phyloP scores from a whole-genome alignment of 2,113 vertebrate genomes.

The Anguilla rostrata region DNA sequence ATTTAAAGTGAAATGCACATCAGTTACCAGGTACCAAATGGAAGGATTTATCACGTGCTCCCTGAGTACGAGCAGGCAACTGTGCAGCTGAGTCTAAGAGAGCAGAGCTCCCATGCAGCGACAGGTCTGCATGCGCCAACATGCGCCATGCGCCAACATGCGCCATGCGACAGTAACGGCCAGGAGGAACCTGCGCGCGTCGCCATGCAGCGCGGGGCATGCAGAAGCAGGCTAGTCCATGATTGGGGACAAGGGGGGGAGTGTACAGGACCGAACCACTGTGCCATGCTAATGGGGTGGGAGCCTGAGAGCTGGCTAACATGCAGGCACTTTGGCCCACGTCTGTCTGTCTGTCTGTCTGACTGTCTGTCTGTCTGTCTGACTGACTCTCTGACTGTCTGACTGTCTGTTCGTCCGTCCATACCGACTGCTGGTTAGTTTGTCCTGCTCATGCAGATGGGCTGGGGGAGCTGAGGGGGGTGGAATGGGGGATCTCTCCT shows the following conservation, averaged over 20 bases:
- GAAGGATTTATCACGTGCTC: background rate
- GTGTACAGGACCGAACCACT: background rate
- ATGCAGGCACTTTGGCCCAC: background rate
- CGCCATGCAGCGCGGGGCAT: background rate
- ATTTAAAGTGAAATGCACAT: background rate
- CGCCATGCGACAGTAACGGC: background rate
- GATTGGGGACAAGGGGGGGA: background rate
- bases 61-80: background rate
- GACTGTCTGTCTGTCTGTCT: background rate
- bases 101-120: background rate
- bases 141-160: too few relatives aligned
- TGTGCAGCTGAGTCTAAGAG: background rate
- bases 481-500: constrained; percentile 60
- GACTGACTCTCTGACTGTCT: background rate
- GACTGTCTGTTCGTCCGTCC: background rate
- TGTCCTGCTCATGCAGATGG: too few relatives aligned
- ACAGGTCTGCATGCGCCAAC: background rate
- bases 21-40: background rate
- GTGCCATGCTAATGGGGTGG: background rate
- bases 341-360: background rate
- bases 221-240: background rate
- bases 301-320: background rate
- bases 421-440: background rate
- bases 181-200: background rate
- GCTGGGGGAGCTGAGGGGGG: background rate